phyloP scores from a whole-genome alignment of 2,888 invertebrate genomes.

The Oxycera nigricornis region DNA sequence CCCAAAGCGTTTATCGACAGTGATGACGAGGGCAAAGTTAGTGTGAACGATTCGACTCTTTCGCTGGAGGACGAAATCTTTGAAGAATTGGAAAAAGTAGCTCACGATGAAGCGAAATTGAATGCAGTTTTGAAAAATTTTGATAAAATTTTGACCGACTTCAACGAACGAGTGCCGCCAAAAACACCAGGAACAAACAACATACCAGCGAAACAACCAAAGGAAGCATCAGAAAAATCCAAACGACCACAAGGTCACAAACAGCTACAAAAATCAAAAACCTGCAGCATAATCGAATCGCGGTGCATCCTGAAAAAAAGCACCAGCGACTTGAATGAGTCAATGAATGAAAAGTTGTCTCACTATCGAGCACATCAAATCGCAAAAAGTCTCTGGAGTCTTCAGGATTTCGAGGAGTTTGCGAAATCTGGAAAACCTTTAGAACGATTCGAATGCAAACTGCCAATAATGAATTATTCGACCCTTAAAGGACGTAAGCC shows the following conservation, averaged over 20 bases:
- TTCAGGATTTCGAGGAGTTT: slow-evolving; percentile 67
- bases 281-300: slow-evolving; percentile 74
- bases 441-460: slow-evolving; percentile 62
- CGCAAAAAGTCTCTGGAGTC: slow-evolving; percentile 68
- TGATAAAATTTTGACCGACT: slow-evolving; percentile 65
- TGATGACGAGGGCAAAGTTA: slow-evolving; percentile 57
- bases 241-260: slow-evolving; percentile 41
- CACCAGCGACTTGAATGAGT: slow-evolving; percentile 59
- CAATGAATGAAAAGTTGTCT: slow-evolving; percentile 40
- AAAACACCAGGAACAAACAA: not conserved
- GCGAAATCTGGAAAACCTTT: slow-evolving; percentile 60
- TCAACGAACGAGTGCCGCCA: slow-evolving; percentile 49
- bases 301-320: slow-evolving; percentile 71
- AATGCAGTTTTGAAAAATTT: slow-evolving; percentile 65
- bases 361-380: slow-evolving; percentile 60
- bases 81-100: slow-evolving; percentile 61
- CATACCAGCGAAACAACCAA: not conserved
- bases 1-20: slow-evolving; percentile 52
- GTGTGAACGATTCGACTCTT: slow-evolving; percentile 56
- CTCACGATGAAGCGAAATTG: slow-evolving; percentile 62
- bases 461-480: slow-evolving; percentile 55
- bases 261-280: slow-evolving; percentile 71
- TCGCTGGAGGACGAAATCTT: slow-evolving; percentile 62
- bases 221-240: not conserved
- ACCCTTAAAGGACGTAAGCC: slow-evolving; percentile 59